Evolutionary conservation across 2,113 vertebrate genomes (phyloP).

Genomic region (Tupaia chinensis): DNA sequence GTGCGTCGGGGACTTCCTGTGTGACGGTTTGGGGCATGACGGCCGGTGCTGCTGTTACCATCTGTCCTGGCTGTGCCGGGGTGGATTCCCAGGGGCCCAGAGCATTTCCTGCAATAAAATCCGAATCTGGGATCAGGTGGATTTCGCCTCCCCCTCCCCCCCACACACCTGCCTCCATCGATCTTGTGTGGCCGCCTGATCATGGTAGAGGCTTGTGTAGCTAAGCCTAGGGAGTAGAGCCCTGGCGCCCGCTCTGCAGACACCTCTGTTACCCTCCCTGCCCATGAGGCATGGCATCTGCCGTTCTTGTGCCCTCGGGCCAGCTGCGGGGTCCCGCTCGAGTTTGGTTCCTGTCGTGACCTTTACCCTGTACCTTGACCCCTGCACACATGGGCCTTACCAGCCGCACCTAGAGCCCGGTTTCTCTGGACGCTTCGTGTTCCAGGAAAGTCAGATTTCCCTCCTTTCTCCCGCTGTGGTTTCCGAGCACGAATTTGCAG

Average conservation of each 20-base stretch:
- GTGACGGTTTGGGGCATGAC: neutral
- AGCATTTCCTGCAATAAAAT: neutral
- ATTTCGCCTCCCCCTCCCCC: too few relatives aligned
- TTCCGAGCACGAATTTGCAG: conserved; percentile 51
- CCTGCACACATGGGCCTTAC: neutral
- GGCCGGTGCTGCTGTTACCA: neutral
- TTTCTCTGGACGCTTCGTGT: neutral
- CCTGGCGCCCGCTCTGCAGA: neutral
- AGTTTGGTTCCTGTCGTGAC: neutral
- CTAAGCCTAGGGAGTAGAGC: neutral
- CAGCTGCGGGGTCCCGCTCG: neutral
- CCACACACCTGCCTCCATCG: neutral
- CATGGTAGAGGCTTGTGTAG: neutral
- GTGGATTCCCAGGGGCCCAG: neutral
- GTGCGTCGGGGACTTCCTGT: neutral
- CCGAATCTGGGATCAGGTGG: neutral
- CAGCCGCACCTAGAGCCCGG: neutral
- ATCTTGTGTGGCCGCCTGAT: neutral
- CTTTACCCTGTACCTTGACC: neutral
- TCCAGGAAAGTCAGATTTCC: conserved; percentile 3
- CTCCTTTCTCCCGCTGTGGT: conserved; percentile 16
- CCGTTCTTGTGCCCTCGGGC: neutral
- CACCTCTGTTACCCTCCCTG: too few relatives aligned
- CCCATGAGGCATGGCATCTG: neutral
- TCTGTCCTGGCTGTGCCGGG: conserved; percentile 6